These are phyloP conservation scores for Bugulina stolonifera DNA, from an alignment of 2,888 invertebrate genomes.

Conservation along the genomic window DNA sequence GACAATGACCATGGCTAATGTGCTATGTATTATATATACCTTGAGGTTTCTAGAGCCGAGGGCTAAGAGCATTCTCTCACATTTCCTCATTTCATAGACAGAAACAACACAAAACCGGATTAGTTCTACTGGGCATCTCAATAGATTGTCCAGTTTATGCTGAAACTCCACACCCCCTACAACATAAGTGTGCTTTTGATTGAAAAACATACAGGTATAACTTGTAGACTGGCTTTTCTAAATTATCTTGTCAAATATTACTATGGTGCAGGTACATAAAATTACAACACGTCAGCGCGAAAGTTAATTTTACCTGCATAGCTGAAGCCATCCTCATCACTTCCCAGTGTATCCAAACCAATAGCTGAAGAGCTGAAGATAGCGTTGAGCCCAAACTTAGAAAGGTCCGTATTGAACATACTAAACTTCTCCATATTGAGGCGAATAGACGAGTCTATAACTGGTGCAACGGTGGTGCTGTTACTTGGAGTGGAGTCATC, in stretches of 20 bases:
- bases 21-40: background rate
- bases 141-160: conserved; percentile 38
- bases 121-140: conserved; percentile 70
- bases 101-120: conserved; percentile 87
- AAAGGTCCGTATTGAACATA: background rate
- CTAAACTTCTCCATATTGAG: background rate
- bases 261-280: no score
- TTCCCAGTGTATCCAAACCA: background rate
- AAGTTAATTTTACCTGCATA: background rate
- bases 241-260: no score
- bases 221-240: no score
- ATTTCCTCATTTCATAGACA: conserved; percentile 81
- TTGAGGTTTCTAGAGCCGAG: conserved; percentile 47
- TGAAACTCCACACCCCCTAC: conserved; percentile 40
- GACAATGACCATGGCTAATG: no score
- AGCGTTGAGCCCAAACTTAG: conserved; percentile 17
- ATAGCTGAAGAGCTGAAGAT: background rate
- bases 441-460: no score
- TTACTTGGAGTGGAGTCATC: background rate
- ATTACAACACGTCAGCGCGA: no score
- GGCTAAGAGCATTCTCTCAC: conserved; percentile 58
- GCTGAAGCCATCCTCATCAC: background rate
- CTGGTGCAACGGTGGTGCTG: background rate
- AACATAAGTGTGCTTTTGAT: conserved; percentile 4
- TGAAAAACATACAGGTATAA: background rate